phyloP scores from a whole-genome alignment of 2,888 invertebrate genomes.

The Ferdinandea cuprea region DNA sequence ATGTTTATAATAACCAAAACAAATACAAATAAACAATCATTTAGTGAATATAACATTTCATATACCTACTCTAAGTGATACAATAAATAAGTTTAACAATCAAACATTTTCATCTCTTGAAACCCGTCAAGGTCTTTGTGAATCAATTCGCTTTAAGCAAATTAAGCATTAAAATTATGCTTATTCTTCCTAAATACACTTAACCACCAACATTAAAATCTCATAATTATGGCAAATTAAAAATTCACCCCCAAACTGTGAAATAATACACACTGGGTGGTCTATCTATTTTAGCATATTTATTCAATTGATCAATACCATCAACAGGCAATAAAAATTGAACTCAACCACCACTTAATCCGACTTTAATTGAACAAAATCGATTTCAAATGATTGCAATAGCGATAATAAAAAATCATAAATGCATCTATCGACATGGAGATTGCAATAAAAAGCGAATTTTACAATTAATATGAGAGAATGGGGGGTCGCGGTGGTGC shows the following conservation, averaged over 20 bases:
- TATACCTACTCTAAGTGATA: constrained; percentile 46
- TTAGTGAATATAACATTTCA: constrained; percentile 36
- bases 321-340: constrained; percentile 46
- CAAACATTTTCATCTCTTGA: not conserved
- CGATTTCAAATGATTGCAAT: constrained; percentile 59
- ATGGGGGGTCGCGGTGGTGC: constrained; percentile 13
- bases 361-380: constrained; percentile 67
- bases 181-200: not conserved
- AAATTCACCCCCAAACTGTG: constrained; percentile 49
- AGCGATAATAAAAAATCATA: constrained; percentile 39
- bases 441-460: constrained; percentile 45
- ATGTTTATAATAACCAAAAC: constrained; percentile 26
- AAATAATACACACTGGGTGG: constrained; percentile 37
- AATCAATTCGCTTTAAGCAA: not conserved
- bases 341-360: constrained; percentile 39
- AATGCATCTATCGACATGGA: constrained; percentile 50
- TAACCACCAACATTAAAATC: constrained; percentile 23
- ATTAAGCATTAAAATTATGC: not conserved
- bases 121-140: not conserved
- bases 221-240: constrained; percentile 45
- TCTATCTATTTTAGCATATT: constrained; percentile 51
- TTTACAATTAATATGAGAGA: constrained; percentile 4
- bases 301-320: constrained; percentile 56
- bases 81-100: constrained; percentile 54
- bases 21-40: constrained; percentile 14